Evolutionary conservation across 92 coral and sea anemone species (phyloP).

Genomic region (Diadumene lineata): DNA sequence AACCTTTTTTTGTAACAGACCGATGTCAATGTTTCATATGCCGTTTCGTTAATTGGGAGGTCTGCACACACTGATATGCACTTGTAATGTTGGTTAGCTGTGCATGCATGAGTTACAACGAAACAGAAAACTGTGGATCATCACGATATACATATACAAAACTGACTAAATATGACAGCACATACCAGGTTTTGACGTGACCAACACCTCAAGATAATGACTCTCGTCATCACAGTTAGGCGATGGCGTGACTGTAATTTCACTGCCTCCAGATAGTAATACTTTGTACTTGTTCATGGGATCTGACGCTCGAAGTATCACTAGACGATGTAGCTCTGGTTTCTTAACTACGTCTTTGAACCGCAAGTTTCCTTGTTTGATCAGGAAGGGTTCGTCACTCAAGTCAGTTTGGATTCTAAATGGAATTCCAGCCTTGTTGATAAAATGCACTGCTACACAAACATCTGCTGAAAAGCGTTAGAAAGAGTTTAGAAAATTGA

Average conservation of each 20-base stretch:
- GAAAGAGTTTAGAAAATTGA: background rate
- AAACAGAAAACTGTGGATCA: too few relatives aligned
- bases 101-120: too few relatives aligned
- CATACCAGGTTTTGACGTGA: slow-evolving; percentile 37
- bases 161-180: background rate
- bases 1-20: too few relatives aligned
- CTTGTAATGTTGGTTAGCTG: too few relatives aligned
- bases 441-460: slow-evolving; percentile 51
- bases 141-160: background rate
- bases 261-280: slow-evolving; percentile 30
- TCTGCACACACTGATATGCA: too few relatives aligned
- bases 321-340: slow-evolving; percentile 51
- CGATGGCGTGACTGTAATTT: slow-evolving; percentile 22
- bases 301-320: slow-evolving; percentile 38
- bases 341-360: slow-evolving; percentile 34
- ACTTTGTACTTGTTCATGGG: slow-evolving; percentile 14
- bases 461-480: slow-evolving; percentile 11
- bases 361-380: slow-evolving; percentile 30
- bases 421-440: slow-evolving; percentile 34
- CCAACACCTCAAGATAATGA: slow-evolving; percentile 9
- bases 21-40: too few relatives aligned
- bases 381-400: slow-evolving; percentile 43
- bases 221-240: slow-evolving; percentile 5
- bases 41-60: too few relatives aligned
- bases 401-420: slow-evolving; percentile 34